Base-by-base conservation (phyloP, 2,888 invertebrate genomes). In the Congeria kusceri region DNA sequence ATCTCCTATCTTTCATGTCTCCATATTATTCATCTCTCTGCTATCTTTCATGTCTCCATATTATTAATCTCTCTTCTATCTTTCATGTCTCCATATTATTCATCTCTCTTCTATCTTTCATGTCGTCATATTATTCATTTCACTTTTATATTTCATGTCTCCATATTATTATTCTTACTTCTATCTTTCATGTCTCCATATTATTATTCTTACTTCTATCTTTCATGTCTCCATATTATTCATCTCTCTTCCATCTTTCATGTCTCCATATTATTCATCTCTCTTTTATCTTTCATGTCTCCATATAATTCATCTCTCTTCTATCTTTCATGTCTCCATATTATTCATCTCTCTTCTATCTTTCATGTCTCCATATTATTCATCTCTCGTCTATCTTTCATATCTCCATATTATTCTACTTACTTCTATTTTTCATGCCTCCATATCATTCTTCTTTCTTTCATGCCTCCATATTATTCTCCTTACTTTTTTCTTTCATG, bases 371-470 rank as follows among this genome's bases (percentile, higher is more conserved):
- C 3, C 39, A 39, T 39, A 39, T 39, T 15, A 3, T 11, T n/a
- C n/a, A n/a, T n/a, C n/a, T 7, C 9, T 39, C 9, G 9, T 39
- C 39, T 39, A 39, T 39, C 39, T 39, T 39, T 39, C 9, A 3
- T 39, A 9, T 39, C 39, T 39, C 9, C 39, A 39, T 39, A 39
- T 69, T 28, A 66, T 58, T 56, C 53, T 77, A 61, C 64, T n/a
- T 75, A 53, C 69, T 23, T 72, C 44, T 64, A 20, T 71, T 56
- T 64, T 28, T 25, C 9, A 46, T 71, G 56, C 9, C 15, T 39
- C 11, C 23, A 20, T 13, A 20, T 23, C 44, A 20, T 23, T 39
- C 1, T 39, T 39, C 39, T 39, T 13, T 39, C 39, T 20, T 39
- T 39, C 39, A 39, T 39, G 39, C 15, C 39, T 5, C 3, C 39